Base-by-base conservation (phyloP, 2,113 vertebrate genomes). In the Tetrax tetrax region DNA sequence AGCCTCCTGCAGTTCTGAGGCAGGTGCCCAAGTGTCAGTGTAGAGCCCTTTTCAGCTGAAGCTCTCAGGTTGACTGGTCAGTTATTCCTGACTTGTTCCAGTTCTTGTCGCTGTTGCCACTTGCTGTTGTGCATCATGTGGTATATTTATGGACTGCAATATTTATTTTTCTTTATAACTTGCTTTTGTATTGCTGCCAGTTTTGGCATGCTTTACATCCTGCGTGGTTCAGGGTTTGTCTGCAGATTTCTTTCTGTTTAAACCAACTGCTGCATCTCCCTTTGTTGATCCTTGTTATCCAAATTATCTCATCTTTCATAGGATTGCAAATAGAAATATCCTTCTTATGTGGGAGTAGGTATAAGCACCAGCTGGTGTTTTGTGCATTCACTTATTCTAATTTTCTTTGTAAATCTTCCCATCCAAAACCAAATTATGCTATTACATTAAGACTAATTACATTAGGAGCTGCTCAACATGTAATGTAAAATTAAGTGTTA, bases 291-390 rank as follows among this genome's bases (percentile, higher is more conserved):
- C 94, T 94, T 96, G 89, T 95, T 96, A 95, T 95, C 92, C 87
- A 92, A 96, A 96, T 96, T 96, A 95, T 95, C 89, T 95, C 94
- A 95, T 97, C 86, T 95, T 96, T 96, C 92, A 92, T 89, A 93
- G 70, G 90, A 95, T 91, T 95, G 89, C 95, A 96, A 96, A 96
- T 95, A 97, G 79, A 45, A 95, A 93, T 96, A 94, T 96, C 95
- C 95, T 95, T 95, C 79, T 83, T 95, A 91, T 94, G 94, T 95
- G 77, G 96, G 95, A 91, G 94, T 92, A 96, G 94, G 89, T 96
- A 95, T 95, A 95, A 96, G 94, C 96, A 96, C 96, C 96, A 97
- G 94, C 94, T 97, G 96, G 96, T 95, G 89, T 89, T 95, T 93
- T 96, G 81, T 95, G 91, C 93, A 80, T 96, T 95, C 91, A 95